Evolutionary conservation across 2,113 vertebrate genomes (phyloP).

Genomic region (Calidris pugnax): DNA sequence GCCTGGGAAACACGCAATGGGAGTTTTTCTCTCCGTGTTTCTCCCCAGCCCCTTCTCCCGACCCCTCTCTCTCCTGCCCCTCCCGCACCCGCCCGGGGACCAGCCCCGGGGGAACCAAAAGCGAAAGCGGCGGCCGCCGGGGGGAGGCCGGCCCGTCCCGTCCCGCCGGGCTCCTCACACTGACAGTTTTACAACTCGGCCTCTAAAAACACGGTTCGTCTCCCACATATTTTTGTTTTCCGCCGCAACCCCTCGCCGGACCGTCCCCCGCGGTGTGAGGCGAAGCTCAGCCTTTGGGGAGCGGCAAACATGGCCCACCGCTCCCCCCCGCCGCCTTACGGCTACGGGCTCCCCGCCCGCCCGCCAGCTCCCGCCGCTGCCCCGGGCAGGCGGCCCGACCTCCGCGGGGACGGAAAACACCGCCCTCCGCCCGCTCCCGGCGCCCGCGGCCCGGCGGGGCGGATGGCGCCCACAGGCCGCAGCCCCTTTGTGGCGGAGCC

Average conservation of each 20-base stretch:
- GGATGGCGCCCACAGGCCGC: background rate
- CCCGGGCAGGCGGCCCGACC: background rate
- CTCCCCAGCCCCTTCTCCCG: background rate
- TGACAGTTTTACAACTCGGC: background rate
- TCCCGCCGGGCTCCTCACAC: background rate
- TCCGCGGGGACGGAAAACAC: background rate
- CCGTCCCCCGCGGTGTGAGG: fast-evolving
- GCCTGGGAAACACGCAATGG: background rate
- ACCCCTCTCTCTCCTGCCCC: background rate
- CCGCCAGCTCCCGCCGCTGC: background rate
- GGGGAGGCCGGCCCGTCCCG: background rate
- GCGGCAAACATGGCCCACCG: background rate
- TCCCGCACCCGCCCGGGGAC: background rate
- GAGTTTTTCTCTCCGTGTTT: background rate
- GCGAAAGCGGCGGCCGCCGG: background rate
- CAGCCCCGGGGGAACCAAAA: background rate
- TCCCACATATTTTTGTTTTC: background rate
- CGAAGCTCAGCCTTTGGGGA: background rate
- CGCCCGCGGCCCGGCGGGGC: background rate
- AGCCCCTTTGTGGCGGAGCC: background rate
- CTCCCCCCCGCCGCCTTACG: fast-evolving
- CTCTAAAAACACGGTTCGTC: background rate
- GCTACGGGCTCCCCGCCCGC: fast-evolving
- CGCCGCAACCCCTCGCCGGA: background rate
- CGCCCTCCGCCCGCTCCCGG: background rate